phyloP scores from a whole-genome alignment of 2,797 vertebrate genomes.

The Artibeus jamaicensis region DNA sequence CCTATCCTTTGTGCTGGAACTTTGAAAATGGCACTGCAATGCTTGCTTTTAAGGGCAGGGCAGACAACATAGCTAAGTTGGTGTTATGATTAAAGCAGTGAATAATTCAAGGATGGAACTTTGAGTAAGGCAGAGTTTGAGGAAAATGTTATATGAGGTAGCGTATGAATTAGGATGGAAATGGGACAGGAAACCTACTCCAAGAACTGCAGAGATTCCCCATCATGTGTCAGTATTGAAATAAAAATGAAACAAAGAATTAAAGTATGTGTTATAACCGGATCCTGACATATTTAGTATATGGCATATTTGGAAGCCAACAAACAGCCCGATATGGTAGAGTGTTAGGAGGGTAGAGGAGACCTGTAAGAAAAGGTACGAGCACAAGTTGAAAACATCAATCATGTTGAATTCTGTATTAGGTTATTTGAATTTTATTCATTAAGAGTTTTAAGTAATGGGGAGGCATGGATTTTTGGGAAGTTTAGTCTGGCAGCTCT shows the following conservation, averaged over 20 bases:
- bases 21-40: background rate
- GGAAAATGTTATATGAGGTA: slow-evolving; percentile 15
- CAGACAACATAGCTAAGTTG: background rate
- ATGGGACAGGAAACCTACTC: background rate
- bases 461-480: background rate
- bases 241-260: slow-evolving; percentile 12
- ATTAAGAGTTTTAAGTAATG: slow-evolving; percentile 25
- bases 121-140: background rate
- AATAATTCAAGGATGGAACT: background rate
- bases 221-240: slow-evolving; percentile 10
- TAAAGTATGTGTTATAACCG: background rate
- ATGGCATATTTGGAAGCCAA: background rate
- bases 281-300: background rate
- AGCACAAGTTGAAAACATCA: background rate
- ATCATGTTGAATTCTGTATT: background rate
- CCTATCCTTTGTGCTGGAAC: background rate
- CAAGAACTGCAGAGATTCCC: background rate
- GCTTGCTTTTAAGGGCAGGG: background rate
- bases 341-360: background rate
- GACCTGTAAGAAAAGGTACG: background rate
- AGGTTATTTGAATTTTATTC: background rate
- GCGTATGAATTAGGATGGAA: slow-evolving; percentile 8
- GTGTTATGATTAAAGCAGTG: background rate
- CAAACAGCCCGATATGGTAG: background rate
- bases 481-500: background rate